Percentiles rank a stretch among this genome's conserved stretches.
These are phyloP conservation scores for Takifugu bimaculatus DNA, from an alignment of 2,113 vertebrate species.

Conservation along the genomic window DNA sequence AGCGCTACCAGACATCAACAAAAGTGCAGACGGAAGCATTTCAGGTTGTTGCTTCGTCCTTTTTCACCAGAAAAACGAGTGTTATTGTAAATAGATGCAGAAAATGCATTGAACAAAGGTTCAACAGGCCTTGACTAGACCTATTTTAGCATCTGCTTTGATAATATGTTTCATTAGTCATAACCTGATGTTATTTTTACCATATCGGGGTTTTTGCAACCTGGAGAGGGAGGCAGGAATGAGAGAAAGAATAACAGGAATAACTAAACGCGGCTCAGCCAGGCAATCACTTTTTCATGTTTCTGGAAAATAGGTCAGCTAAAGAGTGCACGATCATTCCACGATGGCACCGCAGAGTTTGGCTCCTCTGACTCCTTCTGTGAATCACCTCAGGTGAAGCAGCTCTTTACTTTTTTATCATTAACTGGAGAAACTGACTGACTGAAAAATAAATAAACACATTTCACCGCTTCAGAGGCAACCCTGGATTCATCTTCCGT, in stretches of 20 bases:
- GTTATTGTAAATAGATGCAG: no score
- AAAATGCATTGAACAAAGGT: no score
- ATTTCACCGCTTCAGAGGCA: no score
- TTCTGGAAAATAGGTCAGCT: slow-evolving; percentile 51
- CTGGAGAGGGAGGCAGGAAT: slow-evolving; percentile 1
- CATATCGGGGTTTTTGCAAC: no score
- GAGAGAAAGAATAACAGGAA: slow-evolving; percentile 5
- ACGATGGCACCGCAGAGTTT: slow-evolving; percentile 27
- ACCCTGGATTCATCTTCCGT: no score
- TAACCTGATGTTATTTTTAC: no score
- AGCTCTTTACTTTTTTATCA: slow-evolving; percentile 12
- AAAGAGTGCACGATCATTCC: slow-evolving; percentile 38
- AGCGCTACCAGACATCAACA: background rate
- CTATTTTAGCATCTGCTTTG: background rate
- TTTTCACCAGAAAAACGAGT: background rate
- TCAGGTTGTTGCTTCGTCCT: background rate
- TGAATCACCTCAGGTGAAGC: slow-evolving; percentile 48
- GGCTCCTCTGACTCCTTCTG: slow-evolving; percentile 2
- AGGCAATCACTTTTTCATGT: slow-evolving; percentile 34
- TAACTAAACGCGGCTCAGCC: slow-evolving; percentile 21
- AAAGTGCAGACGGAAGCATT: no score
- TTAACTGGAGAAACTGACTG: no score
- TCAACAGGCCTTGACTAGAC: no score
- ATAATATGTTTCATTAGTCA: background rate
- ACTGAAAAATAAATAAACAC: no score